Base-by-base conservation (phyloP, 2,888 invertebrate species). In the Aphidius colemani region DNA sequence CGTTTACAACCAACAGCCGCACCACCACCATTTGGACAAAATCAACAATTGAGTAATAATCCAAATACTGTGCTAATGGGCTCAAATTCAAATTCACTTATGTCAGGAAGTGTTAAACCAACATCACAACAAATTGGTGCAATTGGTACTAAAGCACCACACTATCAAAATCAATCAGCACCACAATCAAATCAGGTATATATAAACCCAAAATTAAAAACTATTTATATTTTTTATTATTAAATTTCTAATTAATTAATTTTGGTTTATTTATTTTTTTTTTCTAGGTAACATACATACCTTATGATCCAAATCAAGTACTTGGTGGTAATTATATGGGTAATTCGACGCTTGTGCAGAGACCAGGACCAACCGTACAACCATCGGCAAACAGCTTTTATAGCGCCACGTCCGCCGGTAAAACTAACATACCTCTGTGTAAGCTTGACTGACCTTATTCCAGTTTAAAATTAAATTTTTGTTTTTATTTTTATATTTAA, bases 51-150 rank as follows among this genome's bases (percentile, higher is more conserved):
- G 71, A 87, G 88, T 69, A 93, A 88, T 79, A 94, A 91, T 82
- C 94, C 93, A 58, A 94, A 90, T 77, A 94, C 94, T 13, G 92
- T 95, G 72, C 88, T 95, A 74, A 95, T 95, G 71, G 93, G 94
- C 48, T 92, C 94, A 68, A 91, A 92, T 63, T 92, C 94, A 65
- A 94, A 94, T 82, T 92, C 92, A 45, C 85, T 95, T 72, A 95
- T 95, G 94, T 93, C 94, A 6, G 90, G 93, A 46, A 91, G 91
- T 66, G 93, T 94, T 59, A 95, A 94, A 77, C 90, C 92, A 7
- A 89, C 91, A 46, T 88, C 89, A 67, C 93, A 93, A 82, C 89
- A 90, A 74, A 91, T 94, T 72, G 93, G 93, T 69, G 93, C 94
- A 64, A 94, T 94, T 72, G 93, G 94, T 78, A 87, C 87, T 7